phyloP scores from a whole-genome alignment of 2,113 vertebrate genomes.

The Herpetotheres cachinnans region DNA sequence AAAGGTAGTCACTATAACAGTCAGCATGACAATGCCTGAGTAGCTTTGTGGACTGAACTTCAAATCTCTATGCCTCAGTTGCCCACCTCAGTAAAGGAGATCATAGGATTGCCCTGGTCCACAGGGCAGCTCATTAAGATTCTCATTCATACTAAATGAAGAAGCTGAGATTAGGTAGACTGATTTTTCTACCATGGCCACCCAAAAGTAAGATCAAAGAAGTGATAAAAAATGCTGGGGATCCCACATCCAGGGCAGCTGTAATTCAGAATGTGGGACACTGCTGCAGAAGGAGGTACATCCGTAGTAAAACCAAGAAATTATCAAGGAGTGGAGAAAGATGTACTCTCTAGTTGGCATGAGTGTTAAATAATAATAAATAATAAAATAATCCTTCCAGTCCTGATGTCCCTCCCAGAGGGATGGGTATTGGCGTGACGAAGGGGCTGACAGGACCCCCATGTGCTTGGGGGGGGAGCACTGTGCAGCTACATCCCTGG shows the following conservation, averaged over 20 bases:
- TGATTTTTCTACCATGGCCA: neutral
- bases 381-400: neutral
- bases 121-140: neutral
- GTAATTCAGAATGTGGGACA: neutral
- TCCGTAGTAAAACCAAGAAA: neutral
- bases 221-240: neutral
- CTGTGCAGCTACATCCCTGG: neutral
- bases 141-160: neutral
- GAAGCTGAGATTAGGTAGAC: neutral
- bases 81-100: neutral
- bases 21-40: neutral
- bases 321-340: neutral
- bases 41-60: neutral
- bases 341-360: neutral
- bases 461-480: neutral
- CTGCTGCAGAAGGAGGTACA: neutral
- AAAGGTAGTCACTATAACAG: neutral
- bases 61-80: neutral
- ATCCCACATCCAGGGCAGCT: neutral
- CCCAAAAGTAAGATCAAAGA: neutral
- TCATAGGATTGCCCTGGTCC: neutral
- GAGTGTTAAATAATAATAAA: neutral
- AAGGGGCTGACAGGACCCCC: neutral
- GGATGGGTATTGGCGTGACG: fast-evolving
- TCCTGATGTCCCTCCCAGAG: neutral